Base-by-base conservation (phyloP, 2,888 invertebrate genomes). In the Phaonia tiefii region DNA sequence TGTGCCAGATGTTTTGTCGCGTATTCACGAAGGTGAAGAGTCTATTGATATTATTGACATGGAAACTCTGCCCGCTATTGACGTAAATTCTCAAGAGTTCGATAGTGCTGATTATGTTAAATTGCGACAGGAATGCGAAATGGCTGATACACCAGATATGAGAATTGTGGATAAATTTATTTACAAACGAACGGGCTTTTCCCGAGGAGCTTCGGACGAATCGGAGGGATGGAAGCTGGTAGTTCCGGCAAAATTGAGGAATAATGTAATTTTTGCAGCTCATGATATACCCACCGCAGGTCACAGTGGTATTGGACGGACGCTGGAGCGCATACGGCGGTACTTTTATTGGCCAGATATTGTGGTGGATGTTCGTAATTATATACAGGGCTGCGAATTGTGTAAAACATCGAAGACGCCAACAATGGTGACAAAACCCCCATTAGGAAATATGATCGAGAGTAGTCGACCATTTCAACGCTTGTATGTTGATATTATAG, bases 181-280 rank as follows among this genome's bases (percentile, higher is more conserved):
- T 17, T 56, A 56, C 26, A 56, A 13, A 26, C 56, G 56, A 15
- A 56, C 26, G 1, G 13, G n/a, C 5, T 56, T 56, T 56, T 4
- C 56, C 5, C 26, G 13, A 2, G 56, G 56, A n/a, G 1, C 2
- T 4, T 3, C 1, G 13, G 56, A 56, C n/a, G 17, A 25, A 26
- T 56, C 56, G 10, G 26, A 56, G 7, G 4, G 58, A 0, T 84
- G 83, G 83, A 84, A 84, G 54, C 46, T 84, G 2, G 84, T 78
- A 8, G 22, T 54, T 20, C 51, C 20, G 2, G 4, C 2, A 3
- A 11, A 22, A 2, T 44, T 74, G 11, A 54, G 51, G 11, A 11
- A 54, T 20, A 11, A 15, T 2, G 51, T 54, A 22, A 22, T 54
- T 10, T 11, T 10, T 22, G 1, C 20, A 1, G 17, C 22, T 1